A percentile compares a stretch with the other conserved stretches of the same genome.
phyloP scores from a whole-genome alignment of 2,113 vertebrate species.

The Callopanchax toddi region DNA sequence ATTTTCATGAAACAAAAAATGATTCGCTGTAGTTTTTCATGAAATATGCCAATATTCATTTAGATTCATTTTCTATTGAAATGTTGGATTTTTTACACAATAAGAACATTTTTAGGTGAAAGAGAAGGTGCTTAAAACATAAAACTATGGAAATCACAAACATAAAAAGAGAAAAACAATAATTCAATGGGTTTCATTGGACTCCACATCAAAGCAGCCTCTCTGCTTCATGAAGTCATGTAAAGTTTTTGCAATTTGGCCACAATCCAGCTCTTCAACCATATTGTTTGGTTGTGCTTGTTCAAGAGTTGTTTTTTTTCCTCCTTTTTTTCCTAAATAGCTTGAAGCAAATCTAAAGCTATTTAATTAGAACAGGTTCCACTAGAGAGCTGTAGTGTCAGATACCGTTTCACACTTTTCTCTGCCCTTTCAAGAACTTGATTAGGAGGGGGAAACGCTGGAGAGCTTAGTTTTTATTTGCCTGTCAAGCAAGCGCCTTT shows the following conservation, averaged over 20 bases:
- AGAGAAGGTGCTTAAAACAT: too few species aligned
- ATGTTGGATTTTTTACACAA: too few species aligned
- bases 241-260: background rate
- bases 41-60: too few species aligned
- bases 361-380: constrained; percentile 43
- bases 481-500: constrained; percentile 18
- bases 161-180: too few species aligned
- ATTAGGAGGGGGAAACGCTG: constrained; percentile 25
- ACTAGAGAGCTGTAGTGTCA: constrained; percentile 19
- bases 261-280: constrained; percentile 11
- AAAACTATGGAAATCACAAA: background rate
- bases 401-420: constrained; percentile 35
- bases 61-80: too few species aligned
- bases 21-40: too few species aligned
- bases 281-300: background rate
- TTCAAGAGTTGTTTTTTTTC: constrained; percentile 28
- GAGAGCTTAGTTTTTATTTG: constrained; percentile 32
- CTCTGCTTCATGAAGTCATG: background rate
- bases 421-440: constrained; percentile 19
- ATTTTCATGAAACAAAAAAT: too few species aligned
- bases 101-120: too few species aligned
- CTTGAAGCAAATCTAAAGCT: constrained; percentile 40
- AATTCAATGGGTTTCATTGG: background rate
- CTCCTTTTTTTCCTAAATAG: constrained; percentile 28
- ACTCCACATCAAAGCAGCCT: too few species aligned